Evolutionary conservation across 2,888 invertebrate genomes (phyloP).

Genomic region (Yponomeuta sedellus): DNA sequence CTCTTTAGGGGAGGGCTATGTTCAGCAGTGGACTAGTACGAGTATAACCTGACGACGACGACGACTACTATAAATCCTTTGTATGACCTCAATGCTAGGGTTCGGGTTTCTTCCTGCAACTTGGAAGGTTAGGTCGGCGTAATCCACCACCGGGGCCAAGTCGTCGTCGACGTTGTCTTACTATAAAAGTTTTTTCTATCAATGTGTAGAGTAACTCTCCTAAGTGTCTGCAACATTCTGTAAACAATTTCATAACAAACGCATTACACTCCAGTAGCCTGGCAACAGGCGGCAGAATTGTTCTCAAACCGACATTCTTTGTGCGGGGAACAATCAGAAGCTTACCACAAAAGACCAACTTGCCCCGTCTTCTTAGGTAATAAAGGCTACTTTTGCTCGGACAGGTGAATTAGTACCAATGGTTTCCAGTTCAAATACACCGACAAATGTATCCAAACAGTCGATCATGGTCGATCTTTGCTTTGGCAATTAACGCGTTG

Average conservation of each 20-base stretch:
- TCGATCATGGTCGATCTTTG: slow-evolving; percentile 6
- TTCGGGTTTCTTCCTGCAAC: too few species aligned
- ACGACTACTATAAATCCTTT: too few species aligned
- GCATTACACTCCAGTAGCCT: not conserved
- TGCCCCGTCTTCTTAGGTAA: not conserved
- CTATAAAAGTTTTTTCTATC: too few species aligned
- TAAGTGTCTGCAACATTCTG: too few species aligned
- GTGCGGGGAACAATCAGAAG: not conserved
- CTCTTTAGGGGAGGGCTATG: too few species aligned
- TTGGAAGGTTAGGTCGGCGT: too few species aligned
- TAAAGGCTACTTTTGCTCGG: not conserved
- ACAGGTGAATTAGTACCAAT: not conserved
- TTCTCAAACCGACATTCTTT: not conserved
- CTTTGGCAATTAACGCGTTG: not conserved
- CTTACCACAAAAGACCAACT: not conserved
- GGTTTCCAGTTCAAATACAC: not conserved
- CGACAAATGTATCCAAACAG: not conserved
- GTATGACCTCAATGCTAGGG: too few species aligned
- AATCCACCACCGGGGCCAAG: too few species aligned
- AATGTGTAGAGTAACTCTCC: too few species aligned
- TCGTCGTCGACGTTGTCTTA: too few species aligned
- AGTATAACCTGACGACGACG: too few species aligned
- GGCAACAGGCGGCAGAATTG: not conserved
- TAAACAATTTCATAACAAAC: not conserved
- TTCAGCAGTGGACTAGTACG: too few species aligned